Percentiles rank a stretch among this genome's conserved stretches.
Evolutionary conservation across 2,888 invertebrate genomes (phyloP).

Genomic region (Leptinotarsa juncta): DNA sequence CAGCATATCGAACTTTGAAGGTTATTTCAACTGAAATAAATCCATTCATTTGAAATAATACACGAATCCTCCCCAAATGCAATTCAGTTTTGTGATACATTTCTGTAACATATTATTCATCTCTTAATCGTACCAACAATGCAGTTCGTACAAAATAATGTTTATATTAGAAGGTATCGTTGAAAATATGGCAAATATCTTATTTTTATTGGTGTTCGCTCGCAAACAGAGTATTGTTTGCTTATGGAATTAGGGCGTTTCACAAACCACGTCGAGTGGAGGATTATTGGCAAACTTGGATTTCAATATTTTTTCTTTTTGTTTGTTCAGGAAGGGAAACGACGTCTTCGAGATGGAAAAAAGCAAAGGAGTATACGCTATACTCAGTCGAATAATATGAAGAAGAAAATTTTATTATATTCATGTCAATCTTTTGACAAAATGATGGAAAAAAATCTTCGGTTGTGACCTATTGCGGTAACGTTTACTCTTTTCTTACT

Average conservation of each 20-base stretch:
- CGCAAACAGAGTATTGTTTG: constrained; percentile 28
- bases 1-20: neutral
- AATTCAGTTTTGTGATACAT: neutral
- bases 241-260: constrained; percentile 25
- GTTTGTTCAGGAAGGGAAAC: constrained; percentile 24
- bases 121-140: neutral
- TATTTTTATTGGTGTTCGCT: constrained; percentile 33
- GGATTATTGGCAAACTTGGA: constrained; percentile 31
- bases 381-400: neutral
- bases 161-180: neutral
- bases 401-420: neutral
- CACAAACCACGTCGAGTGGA: constrained; percentile 9
- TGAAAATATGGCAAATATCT: constrained; percentile 7
- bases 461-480: no score
- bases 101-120: constrained; percentile 1
- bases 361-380: neutral
- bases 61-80: neutral
- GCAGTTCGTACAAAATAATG: neutral
- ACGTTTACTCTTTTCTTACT: no score
- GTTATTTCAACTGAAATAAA: neutral
- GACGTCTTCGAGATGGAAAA: neutral
- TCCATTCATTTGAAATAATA: neutral
- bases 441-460: no score
- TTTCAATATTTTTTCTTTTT: constrained; percentile 31
- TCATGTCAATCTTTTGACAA: no score